Evolutionary conservation across 2,113 vertebrate species (phyloP).

Genomic region (Pogonocichla stellata): DNA sequence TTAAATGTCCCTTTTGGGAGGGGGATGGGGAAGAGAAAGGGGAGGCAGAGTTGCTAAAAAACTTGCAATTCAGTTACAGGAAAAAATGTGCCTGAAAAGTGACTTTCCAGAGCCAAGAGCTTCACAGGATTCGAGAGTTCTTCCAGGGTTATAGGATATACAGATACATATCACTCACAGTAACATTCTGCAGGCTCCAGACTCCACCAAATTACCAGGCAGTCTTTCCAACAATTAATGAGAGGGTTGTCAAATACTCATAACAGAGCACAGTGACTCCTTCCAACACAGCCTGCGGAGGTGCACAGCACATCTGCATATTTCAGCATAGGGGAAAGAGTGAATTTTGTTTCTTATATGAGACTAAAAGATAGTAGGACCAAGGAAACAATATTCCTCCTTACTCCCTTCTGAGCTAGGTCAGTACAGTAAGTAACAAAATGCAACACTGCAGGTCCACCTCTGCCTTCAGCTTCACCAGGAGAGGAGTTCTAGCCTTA

Average conservation of each 20-base stretch:
- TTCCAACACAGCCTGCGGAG: conserved; percentile 17
- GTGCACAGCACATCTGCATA: not conserved
- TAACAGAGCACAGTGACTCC: not conserved
- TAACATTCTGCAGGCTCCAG: conserved; percentile 32
- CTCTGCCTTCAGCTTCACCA: not conserved
- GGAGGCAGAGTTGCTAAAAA: not conserved
- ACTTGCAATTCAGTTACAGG: not conserved
- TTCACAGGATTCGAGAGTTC: not conserved
- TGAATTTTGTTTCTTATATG: not conserved
- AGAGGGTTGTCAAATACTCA: not conserved
- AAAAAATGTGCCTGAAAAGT: conserved; percentile 14
- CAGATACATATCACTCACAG: not conserved
- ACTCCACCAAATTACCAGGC: not conserved
- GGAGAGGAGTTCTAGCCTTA: not conserved
- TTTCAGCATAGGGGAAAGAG: not conserved
- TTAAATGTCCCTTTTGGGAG: not conserved
- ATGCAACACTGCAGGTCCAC: not conserved
- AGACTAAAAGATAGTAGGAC: not conserved
- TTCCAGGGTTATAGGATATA: not conserved
- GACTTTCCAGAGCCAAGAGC: conserved; percentile 16
- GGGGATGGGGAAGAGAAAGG: not conserved
- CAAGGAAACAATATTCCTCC: not conserved
- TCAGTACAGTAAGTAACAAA: not conserved
- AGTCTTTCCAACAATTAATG: conserved; percentile 25
- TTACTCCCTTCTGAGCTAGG: not conserved